These are phyloP conservation scores for Nylanderia fulva DNA, from an alignment of 1,140 invertebrate genomes.

Conservation along the genomic window DNA sequence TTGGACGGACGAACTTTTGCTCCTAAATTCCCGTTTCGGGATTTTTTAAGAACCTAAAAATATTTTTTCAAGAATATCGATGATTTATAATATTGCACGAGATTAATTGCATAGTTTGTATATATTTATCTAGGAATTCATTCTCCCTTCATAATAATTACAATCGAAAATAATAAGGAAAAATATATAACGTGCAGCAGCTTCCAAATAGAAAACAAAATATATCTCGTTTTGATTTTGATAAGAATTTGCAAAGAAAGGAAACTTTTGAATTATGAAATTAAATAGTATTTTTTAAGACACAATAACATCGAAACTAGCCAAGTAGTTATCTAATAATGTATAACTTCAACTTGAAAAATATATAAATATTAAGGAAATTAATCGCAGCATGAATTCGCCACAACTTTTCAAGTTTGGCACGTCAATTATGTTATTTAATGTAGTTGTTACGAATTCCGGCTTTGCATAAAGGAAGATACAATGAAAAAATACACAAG, in stretches of 20 bases:
- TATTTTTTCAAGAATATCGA: slow-evolving; percentile 6
- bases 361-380: slow-evolving; percentile 18
- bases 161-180: not conserved
- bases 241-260: not conserved
- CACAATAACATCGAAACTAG: not conserved
- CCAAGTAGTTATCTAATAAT: not conserved
- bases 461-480: not conserved
- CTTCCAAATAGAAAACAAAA: slow-evolving; percentile 8
- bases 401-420: slow-evolving; percentile 34
- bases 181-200: not conserved
- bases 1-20: slow-evolving; percentile 66
- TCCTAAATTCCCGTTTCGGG: not conserved
- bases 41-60: not conserved
- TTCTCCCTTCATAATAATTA: not conserved
- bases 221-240: not conserved
- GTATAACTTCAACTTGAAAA: slow-evolving; percentile 24
- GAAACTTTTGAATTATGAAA: not conserved
- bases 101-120: slow-evolving; percentile 22
- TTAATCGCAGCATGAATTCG: not conserved
- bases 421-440: slow-evolving; percentile 39
- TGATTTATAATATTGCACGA: slow-evolving; percentile 58
- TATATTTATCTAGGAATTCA: not conserved
- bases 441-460: slow-evolving; percentile 2
- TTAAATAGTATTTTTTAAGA: slow-evolving; percentile 6
- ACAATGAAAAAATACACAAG: not conserved